Conservation (phyloP, 1,140 invertebrate species). For the Manduca sexta region DNA sequence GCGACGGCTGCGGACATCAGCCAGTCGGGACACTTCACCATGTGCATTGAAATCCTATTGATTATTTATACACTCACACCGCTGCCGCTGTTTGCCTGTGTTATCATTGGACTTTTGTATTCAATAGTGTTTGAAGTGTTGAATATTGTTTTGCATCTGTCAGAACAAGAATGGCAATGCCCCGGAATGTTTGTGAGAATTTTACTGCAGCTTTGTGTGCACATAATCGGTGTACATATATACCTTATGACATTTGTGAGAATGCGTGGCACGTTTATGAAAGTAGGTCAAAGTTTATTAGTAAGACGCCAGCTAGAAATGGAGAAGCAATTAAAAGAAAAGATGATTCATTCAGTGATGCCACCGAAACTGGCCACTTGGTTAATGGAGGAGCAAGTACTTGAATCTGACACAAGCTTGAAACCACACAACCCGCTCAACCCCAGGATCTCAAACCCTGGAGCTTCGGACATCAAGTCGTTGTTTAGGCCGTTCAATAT, state of each 20-base stretch:
- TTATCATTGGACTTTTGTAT: conserved; percentile 84
- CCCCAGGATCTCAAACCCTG: conserved; percentile 71
- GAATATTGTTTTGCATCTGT: conserved; percentile 64
- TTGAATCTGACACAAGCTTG: conserved; percentile 60
- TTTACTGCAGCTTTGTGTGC: conserved; percentile 90
- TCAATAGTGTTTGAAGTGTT: conserved; percentile 87
- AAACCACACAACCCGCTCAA: conserved; percentile 59
- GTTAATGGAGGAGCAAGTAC: conserved; percentile 84
- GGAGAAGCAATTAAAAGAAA: conserved; percentile 95
- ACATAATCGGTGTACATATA: conserved; percentile 94
- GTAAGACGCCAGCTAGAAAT: conserved; percentile 91
- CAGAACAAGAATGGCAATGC: conserved; percentile 66
- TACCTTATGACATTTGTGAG: conserved; percentile 93
- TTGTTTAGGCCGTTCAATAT: conserved; percentile 95
- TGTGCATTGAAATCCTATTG: conserved; percentile 90
- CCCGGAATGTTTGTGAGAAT: conserved; percentile 81
- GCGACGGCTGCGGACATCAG: conserved; percentile 75
- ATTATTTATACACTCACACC: conserved; percentile 95
- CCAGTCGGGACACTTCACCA: conserved; percentile 86
- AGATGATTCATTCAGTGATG: conserved; percentile 98
- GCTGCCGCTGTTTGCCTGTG: conserved; percentile 88
- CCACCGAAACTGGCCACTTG: conserved; percentile 92
- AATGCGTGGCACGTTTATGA: conserved; percentile 96
- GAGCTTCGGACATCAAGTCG: conserved; percentile 82
- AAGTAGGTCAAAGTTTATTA: conserved; percentile 89